These are phyloP conservation scores for Neodiprion lecontei DNA, from an alignment of 1,140 invertebrate species.

Conservation along the genomic window DNA sequence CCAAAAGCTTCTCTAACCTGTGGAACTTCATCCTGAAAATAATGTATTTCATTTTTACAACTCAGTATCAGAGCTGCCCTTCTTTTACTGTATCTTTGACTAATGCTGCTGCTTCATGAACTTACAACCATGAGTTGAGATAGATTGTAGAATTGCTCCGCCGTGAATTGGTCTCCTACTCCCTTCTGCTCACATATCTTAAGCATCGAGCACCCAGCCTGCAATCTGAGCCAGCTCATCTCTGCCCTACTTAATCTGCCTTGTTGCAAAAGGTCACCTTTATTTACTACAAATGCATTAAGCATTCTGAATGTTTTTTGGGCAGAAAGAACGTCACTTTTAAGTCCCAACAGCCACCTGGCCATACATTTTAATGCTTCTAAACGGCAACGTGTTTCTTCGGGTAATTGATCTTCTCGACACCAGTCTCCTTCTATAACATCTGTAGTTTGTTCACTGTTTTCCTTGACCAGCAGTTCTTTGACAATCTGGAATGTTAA, in stretches of 20 bases:
- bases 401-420: slow-evolving; percentile 83
- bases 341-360: slow-evolving; percentile 91
- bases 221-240: slow-evolving; percentile 89
- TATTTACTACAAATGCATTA: slow-evolving; percentile 87
- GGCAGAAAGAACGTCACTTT: slow-evolving; percentile 86
- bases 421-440: slow-evolving; percentile 80
- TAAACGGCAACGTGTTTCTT: slow-evolving; percentile 91
- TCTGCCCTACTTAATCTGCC: slow-evolving; percentile 80
- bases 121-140: slow-evolving; percentile 88
- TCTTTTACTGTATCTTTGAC: background rate
- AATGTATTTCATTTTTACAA: slow-evolving; percentile 23
- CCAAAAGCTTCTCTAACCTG: slow-evolving; percentile 92
- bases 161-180: slow-evolving; percentile 92
- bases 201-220: slow-evolving; percentile 93
- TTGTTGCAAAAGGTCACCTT: slow-evolving; percentile 84
- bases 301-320: slow-evolving; percentile 94
- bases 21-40: slow-evolving; percentile 79
- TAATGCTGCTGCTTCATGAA: slow-evolving; percentile 27
- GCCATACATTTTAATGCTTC: slow-evolving; percentile 97
- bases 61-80: background rate
- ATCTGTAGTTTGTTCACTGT: slow-evolving; percentile 59
- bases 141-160: slow-evolving; percentile 94
- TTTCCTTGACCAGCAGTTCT: slow-evolving; percentile 90
- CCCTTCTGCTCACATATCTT: slow-evolving; percentile 96
- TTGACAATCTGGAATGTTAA: slow-evolving; percentile 80